phyloP scores from a whole-genome alignment of 2,113 vertebrate genomes.

The Hirundichthys speculiger region DNA sequence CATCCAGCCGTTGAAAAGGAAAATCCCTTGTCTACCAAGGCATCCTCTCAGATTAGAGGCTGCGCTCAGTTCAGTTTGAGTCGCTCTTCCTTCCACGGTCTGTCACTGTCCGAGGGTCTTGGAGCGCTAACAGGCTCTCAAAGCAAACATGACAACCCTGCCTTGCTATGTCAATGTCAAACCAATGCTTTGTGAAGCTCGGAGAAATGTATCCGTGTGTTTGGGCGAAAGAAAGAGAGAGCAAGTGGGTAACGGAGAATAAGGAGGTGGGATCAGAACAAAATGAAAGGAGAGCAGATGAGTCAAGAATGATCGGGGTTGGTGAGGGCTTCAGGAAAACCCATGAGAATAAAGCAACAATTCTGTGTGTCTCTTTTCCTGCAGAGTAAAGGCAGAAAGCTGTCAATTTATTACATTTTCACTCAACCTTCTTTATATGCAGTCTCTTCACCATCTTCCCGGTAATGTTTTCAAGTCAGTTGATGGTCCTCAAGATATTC shows the following conservation, averaged over 20 bases:
- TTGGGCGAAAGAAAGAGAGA: constrained; percentile 30
- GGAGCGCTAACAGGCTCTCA: constrained; percentile 81
- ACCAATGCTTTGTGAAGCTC: constrained; percentile 81
- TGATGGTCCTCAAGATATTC: constrained; percentile 85
- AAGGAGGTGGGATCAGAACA: neutral
- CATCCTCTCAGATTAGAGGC: constrained; percentile 86
- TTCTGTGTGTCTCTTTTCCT: constrained; percentile 89
- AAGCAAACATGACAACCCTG: constrained; percentile 90
- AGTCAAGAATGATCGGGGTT: neutral
- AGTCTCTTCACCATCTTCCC: constrained; percentile 58
- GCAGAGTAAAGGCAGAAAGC: constrained; percentile 74
- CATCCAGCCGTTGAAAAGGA: constrained; percentile 71
- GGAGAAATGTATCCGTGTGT: constrained; percentile 84
- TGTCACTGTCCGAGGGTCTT: constrained; percentile 48
- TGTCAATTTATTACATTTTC: constrained; percentile 89
- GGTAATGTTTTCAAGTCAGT: constrained; percentile 68
- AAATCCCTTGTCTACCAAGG: constrained; percentile 73
- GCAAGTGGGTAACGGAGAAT: neutral
- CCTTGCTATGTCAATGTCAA: constrained; percentile 85
- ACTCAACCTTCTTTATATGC: constrained; percentile 90
- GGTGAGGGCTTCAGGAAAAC: constrained; percentile 8
- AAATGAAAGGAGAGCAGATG: constrained; percentile 18
- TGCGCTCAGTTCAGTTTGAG: constrained; percentile 85
- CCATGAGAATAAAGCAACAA: constrained; percentile 41
- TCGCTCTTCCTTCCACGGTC: constrained; percentile 60